A percentile compares a stretch with the other conserved stretches of the same genome.
Conservation (phyloP, 2,888 invertebrate genomes). For the Scaptomyza reducta region DNA sequence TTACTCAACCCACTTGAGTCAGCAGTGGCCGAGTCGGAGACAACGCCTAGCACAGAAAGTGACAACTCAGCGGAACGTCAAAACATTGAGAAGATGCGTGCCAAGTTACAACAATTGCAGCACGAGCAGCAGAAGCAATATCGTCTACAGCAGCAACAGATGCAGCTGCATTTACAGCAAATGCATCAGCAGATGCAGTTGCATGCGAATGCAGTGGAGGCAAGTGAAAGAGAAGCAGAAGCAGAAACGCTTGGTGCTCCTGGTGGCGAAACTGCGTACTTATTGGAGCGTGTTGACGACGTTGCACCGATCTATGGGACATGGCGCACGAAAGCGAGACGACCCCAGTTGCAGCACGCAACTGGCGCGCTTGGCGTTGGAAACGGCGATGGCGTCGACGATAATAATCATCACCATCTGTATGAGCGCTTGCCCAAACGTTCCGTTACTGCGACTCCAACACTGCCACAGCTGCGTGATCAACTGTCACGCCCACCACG, state of each 20-base stretch:
- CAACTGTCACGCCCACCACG: conserved; percentile 81
- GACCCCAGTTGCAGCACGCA: conserved; percentile 74
- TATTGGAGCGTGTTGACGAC: conserved; percentile 82
- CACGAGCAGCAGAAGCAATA: conserved; percentile 73
- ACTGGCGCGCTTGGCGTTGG: conserved; percentile 32
- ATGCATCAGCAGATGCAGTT: conserved; percentile 63
- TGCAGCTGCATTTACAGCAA: conserved; percentile 70
- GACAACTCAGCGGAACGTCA: conserved; percentile 57
- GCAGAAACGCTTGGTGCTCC: conserved; percentile 17
- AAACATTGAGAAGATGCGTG: conserved; percentile 80
- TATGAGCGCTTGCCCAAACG: conserved; percentile 81
- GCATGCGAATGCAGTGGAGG: conserved; percentile 59
- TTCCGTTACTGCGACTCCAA: conserved; percentile 76
- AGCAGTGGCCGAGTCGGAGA: conserved; percentile 17
- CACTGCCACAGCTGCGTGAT: conserved; percentile 65
- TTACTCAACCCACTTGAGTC: conserved; percentile 53
- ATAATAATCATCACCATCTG: conserved; percentile 73
- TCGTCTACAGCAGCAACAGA: conserved; percentile 64
- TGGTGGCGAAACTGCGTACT: conserved; percentile 79
- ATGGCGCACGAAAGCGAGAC: conserved; percentile 83
- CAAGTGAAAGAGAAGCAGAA: conserved; percentile 7
- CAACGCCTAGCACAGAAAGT: conserved; percentile 45
- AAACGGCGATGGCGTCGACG: conserved; percentile 25
- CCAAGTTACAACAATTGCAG: conserved; percentile 77
- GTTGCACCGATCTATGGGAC: conserved; percentile 80